phyloP scores from a whole-genome alignment of 2,113 vertebrate species.

The Merops nubicus region DNA sequence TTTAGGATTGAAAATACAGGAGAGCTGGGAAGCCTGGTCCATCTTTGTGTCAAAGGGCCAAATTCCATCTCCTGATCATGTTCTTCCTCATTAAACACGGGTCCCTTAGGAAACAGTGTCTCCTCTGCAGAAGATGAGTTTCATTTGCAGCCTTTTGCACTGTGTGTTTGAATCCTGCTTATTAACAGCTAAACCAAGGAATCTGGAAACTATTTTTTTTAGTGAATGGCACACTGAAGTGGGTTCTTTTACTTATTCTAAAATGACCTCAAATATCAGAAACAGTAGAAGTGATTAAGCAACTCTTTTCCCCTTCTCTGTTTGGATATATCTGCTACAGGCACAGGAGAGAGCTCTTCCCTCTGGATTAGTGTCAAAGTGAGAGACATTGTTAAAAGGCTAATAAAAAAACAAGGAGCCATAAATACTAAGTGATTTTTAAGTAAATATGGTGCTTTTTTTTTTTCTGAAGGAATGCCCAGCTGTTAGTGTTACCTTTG shows the following conservation, averaged over 20 bases:
- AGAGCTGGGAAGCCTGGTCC: background rate
- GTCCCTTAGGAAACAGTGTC: background rate
- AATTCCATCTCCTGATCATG: background rate
- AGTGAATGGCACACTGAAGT: background rate
- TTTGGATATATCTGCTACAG: conserved; percentile 49
- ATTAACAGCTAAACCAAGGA: background rate
- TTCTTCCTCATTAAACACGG: background rate
- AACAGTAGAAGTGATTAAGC: conserved; percentile 3
- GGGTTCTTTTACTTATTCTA: conserved; percentile 22
- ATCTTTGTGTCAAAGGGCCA: background rate
- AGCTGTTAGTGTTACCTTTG: conserved; percentile 66
- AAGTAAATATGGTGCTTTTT: conserved; percentile 55
- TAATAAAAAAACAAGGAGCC: conserved; percentile 73
- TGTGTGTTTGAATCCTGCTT: background rate
- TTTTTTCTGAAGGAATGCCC: background rate
- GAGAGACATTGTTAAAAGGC: conserved; percentile 72
- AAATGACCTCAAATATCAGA: conserved; percentile 42
- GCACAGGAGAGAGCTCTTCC: conserved; percentile 35
- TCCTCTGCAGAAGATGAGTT: background rate
- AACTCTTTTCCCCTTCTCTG: background rate
- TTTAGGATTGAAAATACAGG: conserved; percentile 17
- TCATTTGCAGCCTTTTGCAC: background rate
- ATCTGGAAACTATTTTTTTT: background rate
- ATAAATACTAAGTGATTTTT: conserved; percentile 78
- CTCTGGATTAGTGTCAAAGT: conserved; percentile 69